Conservation (phyloP, 2,797 vertebrate genomes). For the Arremon aurantiirostris region DNA sequence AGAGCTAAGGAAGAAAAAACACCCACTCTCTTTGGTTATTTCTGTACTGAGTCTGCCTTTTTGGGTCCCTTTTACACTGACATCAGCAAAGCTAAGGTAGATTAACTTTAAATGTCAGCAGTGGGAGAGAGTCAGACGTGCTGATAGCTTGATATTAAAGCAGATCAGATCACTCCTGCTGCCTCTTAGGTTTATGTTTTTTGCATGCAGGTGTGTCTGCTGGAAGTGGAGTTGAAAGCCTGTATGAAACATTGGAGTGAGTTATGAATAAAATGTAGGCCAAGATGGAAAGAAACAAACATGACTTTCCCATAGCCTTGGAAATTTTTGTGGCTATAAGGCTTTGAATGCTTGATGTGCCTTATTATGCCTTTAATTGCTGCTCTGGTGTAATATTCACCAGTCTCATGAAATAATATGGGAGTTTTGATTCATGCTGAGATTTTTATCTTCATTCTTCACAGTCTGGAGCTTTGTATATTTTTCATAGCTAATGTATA, state of each 20-base stretch:
- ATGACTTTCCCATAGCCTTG: fast-evolving
- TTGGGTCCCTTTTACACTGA: neutral
- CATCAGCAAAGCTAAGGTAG: neutral
- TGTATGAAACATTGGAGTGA: neutral
- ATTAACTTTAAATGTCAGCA: neutral
- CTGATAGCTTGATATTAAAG: neutral
- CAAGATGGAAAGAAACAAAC: neutral
- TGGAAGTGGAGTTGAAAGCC: neutral
- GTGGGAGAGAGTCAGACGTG: neutral
- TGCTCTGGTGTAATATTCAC: neutral
- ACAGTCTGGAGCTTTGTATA: neutral
- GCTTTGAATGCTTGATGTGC: neutral
- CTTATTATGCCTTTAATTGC: neutral
- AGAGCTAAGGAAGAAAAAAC: neutral
- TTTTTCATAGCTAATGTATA: neutral
- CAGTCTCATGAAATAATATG: neutral
- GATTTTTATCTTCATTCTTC: neutral
- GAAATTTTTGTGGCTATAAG: neutral
- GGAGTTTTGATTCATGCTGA: neutral
- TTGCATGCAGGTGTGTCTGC: neutral
- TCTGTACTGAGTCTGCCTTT: neutral
- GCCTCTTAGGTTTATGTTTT: neutral
- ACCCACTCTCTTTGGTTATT: neutral
- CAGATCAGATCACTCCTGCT: neutral
- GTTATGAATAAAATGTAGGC: neutral